Evolutionary conservation across 2,888 invertebrate genomes (phyloP).

Genomic region (Zele albiditarsus): DNA sequence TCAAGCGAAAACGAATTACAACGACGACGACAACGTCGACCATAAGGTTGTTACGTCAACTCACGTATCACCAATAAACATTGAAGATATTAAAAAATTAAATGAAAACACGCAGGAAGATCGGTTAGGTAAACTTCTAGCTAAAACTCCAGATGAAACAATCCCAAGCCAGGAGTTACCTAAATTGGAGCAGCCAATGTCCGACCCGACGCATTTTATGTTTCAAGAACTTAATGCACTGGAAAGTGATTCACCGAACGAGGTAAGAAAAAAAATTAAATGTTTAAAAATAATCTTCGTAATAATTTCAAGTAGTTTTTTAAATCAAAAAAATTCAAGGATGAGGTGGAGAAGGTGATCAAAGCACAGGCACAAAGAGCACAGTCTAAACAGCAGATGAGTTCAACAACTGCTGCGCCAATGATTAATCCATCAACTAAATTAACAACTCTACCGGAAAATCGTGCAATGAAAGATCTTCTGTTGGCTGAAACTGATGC

Average conservation of each 20-base stretch:
- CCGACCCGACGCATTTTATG: constrained; percentile 60
- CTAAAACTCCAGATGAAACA: constrained; percentile 8
- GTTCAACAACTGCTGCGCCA: constrained; percentile 38
- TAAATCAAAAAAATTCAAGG: constrained; percentile 57
- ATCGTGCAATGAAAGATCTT: constrained; percentile 56
- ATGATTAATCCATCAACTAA: constrained; percentile 18
- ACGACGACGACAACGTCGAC: neutral
- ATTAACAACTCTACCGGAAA: constrained; percentile 33
- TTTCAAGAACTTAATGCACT: constrained; percentile 62
- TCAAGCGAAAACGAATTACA: constrained; percentile 16
- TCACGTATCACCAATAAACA: neutral
- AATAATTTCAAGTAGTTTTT: constrained; percentile 15
- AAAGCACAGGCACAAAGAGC: constrained; percentile 61
- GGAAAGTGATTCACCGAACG: constrained; percentile 55
- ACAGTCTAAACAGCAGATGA: constrained; percentile 32
- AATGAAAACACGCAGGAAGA: neutral
- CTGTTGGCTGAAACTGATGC: constrained; percentile 56
- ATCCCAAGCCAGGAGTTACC: constrained; percentile 1
- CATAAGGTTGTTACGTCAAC: neutral
- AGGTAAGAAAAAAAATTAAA: neutral
- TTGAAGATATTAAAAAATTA: constrained; percentile 19
- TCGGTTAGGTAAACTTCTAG: constrained; percentile 13
- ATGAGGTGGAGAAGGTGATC: constrained; percentile 61
- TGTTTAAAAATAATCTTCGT: neutral
- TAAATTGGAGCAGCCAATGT: constrained; percentile 45